Conservation (phyloP, 2,888 invertebrate genomes). For the Diachrysia chrysitis region DNA sequence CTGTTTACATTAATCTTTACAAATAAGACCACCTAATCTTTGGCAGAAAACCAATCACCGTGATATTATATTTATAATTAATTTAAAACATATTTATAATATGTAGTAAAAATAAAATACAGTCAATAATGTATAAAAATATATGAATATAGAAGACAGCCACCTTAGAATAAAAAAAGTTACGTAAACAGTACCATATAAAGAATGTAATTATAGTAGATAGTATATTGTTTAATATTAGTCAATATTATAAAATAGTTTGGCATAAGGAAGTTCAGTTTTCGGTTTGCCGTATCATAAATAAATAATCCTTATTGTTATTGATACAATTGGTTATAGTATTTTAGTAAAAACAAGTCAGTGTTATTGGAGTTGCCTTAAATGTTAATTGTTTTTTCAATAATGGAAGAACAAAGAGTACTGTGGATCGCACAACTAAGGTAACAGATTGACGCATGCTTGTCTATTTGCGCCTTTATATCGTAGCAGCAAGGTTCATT, state of each 20-base stretch:
- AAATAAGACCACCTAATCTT: conserved; percentile 53
- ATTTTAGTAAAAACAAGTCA: not conserved
- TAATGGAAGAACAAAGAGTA: not conserved
- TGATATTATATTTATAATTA: conserved; percentile 22
- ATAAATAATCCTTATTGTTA: not conserved
- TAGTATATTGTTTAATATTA: conserved; percentile 29
- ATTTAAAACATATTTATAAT: conserved; percentile 27
- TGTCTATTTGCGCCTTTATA: not conserved
- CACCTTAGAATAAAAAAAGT: conserved; percentile 43
- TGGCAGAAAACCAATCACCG: conserved; percentile 54
- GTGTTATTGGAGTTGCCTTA: not conserved
- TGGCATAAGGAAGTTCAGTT: conserved; percentile 42
- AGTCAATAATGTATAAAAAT: conserved; percentile 44
- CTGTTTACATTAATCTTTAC: conserved; percentile 33
- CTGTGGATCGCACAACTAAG: not conserved
- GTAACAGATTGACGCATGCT: not conserved
- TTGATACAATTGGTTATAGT: not conserved
- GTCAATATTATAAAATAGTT: conserved; percentile 42
- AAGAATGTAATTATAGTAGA: conserved; percentile 19
- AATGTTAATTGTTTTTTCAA: not conserved
- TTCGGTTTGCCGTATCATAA: conserved; percentile 32
- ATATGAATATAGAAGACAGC: conserved; percentile 43
- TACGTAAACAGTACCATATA: conserved; percentile 29
- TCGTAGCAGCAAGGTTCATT: not conserved
- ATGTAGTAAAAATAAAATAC: conserved; percentile 45